A percentile compares a stretch with the other conserved stretches of the same genome.
These are phyloP conservation scores for Standfussiana lucernea DNA, from an alignment of 2,888 invertebrate genomes.

Conservation along the genomic window DNA sequence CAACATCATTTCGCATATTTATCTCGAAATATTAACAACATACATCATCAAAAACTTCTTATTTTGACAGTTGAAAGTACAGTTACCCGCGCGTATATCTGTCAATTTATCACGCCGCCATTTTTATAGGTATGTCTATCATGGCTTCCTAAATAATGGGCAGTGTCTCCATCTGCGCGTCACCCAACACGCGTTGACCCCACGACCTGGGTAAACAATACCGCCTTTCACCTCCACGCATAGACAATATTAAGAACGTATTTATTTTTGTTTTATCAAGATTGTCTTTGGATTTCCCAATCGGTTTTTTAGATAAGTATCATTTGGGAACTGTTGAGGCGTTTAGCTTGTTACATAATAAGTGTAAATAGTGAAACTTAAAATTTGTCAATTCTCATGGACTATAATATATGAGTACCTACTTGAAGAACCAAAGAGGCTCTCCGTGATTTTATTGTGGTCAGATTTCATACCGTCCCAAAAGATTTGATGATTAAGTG, in stretches of 20 bases:
- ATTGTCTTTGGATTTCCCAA: slow-evolving; percentile 65
- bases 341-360: slow-evolving; percentile 23
- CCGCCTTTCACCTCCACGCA: slow-evolving; percentile 71
- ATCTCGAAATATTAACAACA: slow-evolving; percentile 50
- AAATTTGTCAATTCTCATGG: background rate
- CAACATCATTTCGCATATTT: slow-evolving; percentile 47
- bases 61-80: slow-evolving; percentile 60
- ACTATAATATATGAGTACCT: background rate
- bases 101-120: slow-evolving; percentile 69
- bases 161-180: slow-evolving; percentile 62
- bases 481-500: background rate
- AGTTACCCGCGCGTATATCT: slow-evolving; percentile 62
- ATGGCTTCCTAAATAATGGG: slow-evolving; percentile 68
- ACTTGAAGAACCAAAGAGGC: background rate
- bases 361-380: slow-evolving; percentile 1
- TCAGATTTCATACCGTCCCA: background rate
- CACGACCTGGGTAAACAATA: slow-evolving; percentile 72
- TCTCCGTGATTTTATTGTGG: background rate
- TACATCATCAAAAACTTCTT: slow-evolving; percentile 54
- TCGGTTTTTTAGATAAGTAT: slow-evolving; percentile 52
- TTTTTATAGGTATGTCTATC: slow-evolving; percentile 65
- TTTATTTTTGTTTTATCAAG: slow-evolving; percentile 70
- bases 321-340: slow-evolving; percentile 17
- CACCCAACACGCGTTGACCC: slow-evolving; percentile 67
- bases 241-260: slow-evolving; percentile 70